Evolutionary conservation across 2,113 vertebrate species (phyloP).

Genomic region (Galemys pyrenaicus): DNA sequence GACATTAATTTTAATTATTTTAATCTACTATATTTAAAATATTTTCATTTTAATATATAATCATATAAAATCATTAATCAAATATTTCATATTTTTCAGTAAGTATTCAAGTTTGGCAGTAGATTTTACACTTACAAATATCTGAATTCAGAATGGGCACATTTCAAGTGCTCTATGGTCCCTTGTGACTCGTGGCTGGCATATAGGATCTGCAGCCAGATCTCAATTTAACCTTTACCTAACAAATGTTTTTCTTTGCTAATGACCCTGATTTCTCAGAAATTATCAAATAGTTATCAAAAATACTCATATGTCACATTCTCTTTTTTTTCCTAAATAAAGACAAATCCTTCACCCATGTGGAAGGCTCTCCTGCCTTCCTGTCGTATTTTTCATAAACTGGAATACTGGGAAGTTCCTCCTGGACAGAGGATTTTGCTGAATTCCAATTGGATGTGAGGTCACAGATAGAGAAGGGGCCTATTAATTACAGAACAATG

Average conservation of each 20-base stretch:
- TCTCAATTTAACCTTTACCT: neutral
- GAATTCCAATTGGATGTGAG: neutral
- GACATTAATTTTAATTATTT: neutral
- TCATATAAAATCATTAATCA: neutral
- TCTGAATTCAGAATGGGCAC: neutral
- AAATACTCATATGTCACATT: constrained; percentile 2
- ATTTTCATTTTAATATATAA: neutral
- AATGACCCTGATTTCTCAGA: neutral
- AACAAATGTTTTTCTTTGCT: neutral
- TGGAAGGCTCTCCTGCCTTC: neutral
- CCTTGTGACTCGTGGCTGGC: neutral
- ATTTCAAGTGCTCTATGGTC: neutral
- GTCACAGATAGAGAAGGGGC: neutral
- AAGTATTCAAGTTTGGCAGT: neutral
- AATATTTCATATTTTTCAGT: neutral
- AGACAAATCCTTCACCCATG: neutral
- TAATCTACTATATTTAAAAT: neutral
- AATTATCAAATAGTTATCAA: neutral
- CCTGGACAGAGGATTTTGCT: neutral
- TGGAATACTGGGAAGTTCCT: neutral
- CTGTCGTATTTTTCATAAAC: neutral
- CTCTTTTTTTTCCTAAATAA: neutral
- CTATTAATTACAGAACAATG: neutral
- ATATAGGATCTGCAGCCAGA: neutral
- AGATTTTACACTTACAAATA: neutral